These are phyloP conservation scores for Monodelphis domestica DNA, from an alignment of 2,797 vertebrate genomes.

Conservation along the genomic window DNA sequence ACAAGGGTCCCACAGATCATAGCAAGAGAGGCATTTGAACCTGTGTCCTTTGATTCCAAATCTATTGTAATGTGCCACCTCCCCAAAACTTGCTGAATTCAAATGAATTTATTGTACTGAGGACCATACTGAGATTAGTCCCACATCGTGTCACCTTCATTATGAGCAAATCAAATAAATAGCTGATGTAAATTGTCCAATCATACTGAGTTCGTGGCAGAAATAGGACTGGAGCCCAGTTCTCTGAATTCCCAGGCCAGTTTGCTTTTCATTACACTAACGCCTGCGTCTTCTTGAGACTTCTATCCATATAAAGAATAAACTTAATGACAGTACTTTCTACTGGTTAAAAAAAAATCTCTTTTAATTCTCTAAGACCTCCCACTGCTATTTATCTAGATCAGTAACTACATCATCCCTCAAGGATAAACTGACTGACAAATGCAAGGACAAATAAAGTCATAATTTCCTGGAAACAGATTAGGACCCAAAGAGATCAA, in stretches of 20 bases:
- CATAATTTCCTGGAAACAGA: background rate
- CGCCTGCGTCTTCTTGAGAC: background rate
- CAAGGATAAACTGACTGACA: background rate
- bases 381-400: background rate
- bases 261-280: background rate
- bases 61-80: background rate
- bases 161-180: background rate
- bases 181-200: background rate
- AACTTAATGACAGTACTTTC: background rate
- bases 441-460: background rate
- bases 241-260: background rate
- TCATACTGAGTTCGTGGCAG: background rate
- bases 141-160: background rate
- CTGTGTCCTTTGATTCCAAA: background rate
- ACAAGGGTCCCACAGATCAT: background rate
- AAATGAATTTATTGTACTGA: background rate
- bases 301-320: background rate
- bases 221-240: background rate
- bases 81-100: background rate
- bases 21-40: background rate
- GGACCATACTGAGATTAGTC: background rate
- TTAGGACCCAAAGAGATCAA: background rate
- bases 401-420: background rate
- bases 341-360: background rate
- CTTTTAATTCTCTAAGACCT: background rate